Evolutionary conservation across 2,797 vertebrate species (phyloP), one percentile per base, ranked within the genome.

Genomic region (Knipowitschia caucasica): DNA sequence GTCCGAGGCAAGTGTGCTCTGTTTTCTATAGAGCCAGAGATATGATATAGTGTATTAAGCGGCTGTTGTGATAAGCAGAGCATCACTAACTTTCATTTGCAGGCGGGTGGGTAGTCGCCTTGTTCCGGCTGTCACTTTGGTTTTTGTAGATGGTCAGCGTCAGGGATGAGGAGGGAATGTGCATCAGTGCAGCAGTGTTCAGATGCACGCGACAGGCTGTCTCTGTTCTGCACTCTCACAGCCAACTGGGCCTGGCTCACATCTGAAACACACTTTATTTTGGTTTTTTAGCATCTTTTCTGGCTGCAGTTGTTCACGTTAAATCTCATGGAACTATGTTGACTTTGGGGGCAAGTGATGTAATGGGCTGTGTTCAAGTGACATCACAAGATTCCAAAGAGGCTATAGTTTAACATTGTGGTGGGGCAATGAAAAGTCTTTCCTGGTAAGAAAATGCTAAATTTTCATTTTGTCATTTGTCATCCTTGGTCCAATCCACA

Each of bases 151-250:
- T 27, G 56, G 58, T 59, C 70, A 60, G 65, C 30, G 20, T 58
- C 61, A 35, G 40, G 50, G 55, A 49, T 33, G 61, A 68, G 50
- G 50, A 67, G 57, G 44, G 70, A 69, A 62, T 61, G 58, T 71
- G 69, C 56, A 67, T 50, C 65, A 70, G 73, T 55, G 60, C 59
- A 59, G 71, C 59, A 58, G 29, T 68, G 57, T 78, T 69, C 77
- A 63, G 57, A 63, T 35, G 64, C 67, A 73, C 66, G 64, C 55
- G 64, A 42, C 25, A 61, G 56, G 65, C 39, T 14, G 12, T 63
- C 62, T 66, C 49, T 20, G 64, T 56, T 73, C 56, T 69, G 49
- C 52, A 39, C 52, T 64, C 64, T 72, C 59, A 57, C 63, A 55
- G 64, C 69, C 35, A 60, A 57, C n/a, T 35, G 4, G 5, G 40